phyloP scores from a whole-genome alignment of 2,888 invertebrate genomes.

The Agelastica alni region DNA sequence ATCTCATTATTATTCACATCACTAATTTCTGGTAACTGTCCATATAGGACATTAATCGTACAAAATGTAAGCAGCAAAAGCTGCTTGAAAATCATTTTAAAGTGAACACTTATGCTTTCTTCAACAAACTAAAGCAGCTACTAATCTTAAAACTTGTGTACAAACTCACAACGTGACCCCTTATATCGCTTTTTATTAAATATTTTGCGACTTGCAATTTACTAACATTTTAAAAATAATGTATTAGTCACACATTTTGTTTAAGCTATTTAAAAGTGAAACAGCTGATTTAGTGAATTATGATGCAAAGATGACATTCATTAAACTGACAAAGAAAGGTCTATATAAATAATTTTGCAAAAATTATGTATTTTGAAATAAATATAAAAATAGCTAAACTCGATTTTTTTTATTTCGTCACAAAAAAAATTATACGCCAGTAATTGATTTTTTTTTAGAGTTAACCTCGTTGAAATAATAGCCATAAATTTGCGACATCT shows the following conservation, averaged over 20 bases:
- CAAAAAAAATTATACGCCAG: no score
- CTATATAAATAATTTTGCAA: no score
- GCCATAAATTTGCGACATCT: no score
- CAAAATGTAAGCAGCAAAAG: slow-evolving; percentile 15
- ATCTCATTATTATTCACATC: slow-evolving; percentile 6
- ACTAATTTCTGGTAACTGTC: not conserved
- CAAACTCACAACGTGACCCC: slow-evolving; percentile 8
- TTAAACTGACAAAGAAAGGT: no score
- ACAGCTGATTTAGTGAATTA: not conserved
- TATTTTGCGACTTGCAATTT: not conserved
- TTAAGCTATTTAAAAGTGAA: no score
- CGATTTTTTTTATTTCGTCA: no score
- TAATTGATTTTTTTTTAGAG: no score
- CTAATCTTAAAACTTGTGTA: not conserved
- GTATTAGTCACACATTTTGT: slow-evolving; percentile 1
- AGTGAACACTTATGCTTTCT: slow-evolving; percentile 3
- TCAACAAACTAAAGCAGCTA: not conserved
- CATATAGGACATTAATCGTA: slow-evolving; percentile 1
- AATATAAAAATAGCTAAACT: no score
- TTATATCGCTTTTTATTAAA: slow-evolving; percentile 11
- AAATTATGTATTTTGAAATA: no score
- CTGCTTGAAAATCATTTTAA: slow-evolving; percentile 19
- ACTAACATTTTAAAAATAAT: not conserved
- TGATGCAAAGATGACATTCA: not conserved
- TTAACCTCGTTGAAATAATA: no score